Evolutionary conservation across 2,113 vertebrate species (phyloP), one percentile per base, ranked within the genome.

Genomic region (Marmota flaviventris): DNA sequence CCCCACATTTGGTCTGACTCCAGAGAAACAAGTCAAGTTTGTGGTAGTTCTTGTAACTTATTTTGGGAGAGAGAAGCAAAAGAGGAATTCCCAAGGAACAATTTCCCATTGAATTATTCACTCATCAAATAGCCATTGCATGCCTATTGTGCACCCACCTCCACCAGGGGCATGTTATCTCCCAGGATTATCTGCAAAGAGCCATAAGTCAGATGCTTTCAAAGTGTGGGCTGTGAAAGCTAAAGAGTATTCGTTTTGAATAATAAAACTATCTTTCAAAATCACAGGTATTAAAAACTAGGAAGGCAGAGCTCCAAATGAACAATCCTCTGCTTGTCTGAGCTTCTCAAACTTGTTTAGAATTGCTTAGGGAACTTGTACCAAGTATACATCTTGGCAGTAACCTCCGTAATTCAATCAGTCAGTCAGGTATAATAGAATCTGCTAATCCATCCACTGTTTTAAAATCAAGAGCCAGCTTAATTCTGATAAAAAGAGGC

Each of bases 71-170:
- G 77, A 79, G n/a, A 37, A 77, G 29, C 39, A 14, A 1, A 70
- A 12, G 6, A 4, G 16, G 32, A 61, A 42, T 65, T n/a, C 42
- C 39, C 29, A 25, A 45, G 37, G 42, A 45, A 16, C 22, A 32
- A 37, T 4, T n/a, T 16, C 16, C 58, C 13, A 42, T 14, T 42
- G 75, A 63, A 14, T 53, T 20, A n/a, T 17, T 39, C 48, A 34
- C 4, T 79, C 12, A 7, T 2, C 58, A 24, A 51, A 25, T 2
- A 1, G 3, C 29, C 1, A 0, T 10, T 16, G 17, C 29, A 0
- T 10, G 8, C 58, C 77, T 39, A n/a, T 37, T 16, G 69, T 37
- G 32, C 70, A 18, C n/a, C n/a, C 4, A 18, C 67, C 5, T 27
- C 13, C 42, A 42, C 11, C 73, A 76, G 20, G 48, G 25, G 25